Conservation (phyloP, 2,888 invertebrate genomes). For the Cantharis flavilabris region DNA sequence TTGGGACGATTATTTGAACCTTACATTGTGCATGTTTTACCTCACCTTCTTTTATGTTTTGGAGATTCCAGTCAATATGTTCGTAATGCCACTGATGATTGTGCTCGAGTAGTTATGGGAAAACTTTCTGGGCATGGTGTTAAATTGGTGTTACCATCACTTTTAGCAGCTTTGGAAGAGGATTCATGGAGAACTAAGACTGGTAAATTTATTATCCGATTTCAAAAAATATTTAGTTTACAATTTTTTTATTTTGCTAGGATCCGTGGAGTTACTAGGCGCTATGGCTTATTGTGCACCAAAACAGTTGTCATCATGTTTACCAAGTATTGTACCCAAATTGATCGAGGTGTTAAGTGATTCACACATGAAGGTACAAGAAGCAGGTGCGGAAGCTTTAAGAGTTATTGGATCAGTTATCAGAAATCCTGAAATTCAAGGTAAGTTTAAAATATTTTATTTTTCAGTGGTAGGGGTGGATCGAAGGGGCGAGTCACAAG, state of each 20-base stretch:
- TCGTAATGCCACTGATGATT: slow-evolving; percentile 94
- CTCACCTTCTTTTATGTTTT: slow-evolving; percentile 92
- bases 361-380: slow-evolving; percentile 96
- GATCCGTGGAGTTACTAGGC: slow-evolving; percentile 93
- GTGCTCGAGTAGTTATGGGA: slow-evolving; percentile 93
- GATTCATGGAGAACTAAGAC: slow-evolving; percentile 99
- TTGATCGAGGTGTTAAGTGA: slow-evolving; percentile 96
- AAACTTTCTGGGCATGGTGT: slow-evolving; percentile 96
- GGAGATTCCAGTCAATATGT: slow-evolving; percentile 96
- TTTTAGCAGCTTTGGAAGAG: slow-evolving; percentile 91
- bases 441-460: slow-evolving; percentile 46
- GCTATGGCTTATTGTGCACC: slow-evolving; percentile 99
- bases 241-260: slow-evolving; percentile 52
- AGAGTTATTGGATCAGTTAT: slow-evolving; percentile 97
- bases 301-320: slow-evolving; percentile 95
- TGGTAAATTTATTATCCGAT: slow-evolving; percentile 59
- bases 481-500: too few relatives aligned
- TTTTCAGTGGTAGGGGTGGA: too few relatives aligned
- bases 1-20: slow-evolving; percentile 97
- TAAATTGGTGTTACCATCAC: slow-evolving; percentile 92
- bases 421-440: slow-evolving; percentile 96
- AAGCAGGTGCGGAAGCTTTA: slow-evolving; percentile 94
- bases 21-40: slow-evolving; percentile 96
- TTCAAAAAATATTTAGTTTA: background rate
- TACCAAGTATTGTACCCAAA: slow-evolving; percentile 97